Conservation (phyloP, 2,113 vertebrate species). For the Eolophus roseicapilla region DNA sequence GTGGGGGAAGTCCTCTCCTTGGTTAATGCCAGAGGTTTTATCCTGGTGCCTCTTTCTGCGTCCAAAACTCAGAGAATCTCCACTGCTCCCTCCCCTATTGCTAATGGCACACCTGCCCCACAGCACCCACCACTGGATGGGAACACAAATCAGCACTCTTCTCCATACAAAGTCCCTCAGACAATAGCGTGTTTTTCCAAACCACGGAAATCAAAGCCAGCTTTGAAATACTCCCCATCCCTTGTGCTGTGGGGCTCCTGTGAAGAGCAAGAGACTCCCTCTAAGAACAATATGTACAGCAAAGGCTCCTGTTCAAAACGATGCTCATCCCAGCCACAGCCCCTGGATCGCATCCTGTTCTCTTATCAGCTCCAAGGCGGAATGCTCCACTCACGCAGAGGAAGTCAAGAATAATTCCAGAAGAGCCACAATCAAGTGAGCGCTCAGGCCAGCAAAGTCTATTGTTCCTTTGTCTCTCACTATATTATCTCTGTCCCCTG, state of each 20-base stretch:
- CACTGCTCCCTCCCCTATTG: background rate
- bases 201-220: background rate
- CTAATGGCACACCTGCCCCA: background rate
- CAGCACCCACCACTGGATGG: background rate
- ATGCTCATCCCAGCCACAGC: background rate
- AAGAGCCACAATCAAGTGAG: slow-evolving; percentile 2
- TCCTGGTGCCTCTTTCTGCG: background rate
- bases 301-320: accelerated
- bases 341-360: background rate
- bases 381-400: accelerated
- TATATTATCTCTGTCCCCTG: slow-evolving; percentile 18
- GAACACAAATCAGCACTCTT: background rate
- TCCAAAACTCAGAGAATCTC: background rate
- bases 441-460: background rate
- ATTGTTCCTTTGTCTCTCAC: slow-evolving; percentile 42
- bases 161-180: background rate
- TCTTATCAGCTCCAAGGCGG: background rate
- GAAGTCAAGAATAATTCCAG: slow-evolving; percentile 8
- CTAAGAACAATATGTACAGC: accelerated
- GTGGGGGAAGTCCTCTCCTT: accelerated
- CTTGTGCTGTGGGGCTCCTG: background rate
- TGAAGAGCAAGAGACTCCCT: background rate
- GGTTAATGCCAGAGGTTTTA: background rate
- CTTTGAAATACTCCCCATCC: background rate
- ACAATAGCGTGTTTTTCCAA: background rate